A percentile compares a stretch with the other conserved stretches of the same genome.
Evolutionary conservation across 2,113 vertebrate genomes (phyloP).

Genomic region (Megaleporinus macrocephalus): DNA sequence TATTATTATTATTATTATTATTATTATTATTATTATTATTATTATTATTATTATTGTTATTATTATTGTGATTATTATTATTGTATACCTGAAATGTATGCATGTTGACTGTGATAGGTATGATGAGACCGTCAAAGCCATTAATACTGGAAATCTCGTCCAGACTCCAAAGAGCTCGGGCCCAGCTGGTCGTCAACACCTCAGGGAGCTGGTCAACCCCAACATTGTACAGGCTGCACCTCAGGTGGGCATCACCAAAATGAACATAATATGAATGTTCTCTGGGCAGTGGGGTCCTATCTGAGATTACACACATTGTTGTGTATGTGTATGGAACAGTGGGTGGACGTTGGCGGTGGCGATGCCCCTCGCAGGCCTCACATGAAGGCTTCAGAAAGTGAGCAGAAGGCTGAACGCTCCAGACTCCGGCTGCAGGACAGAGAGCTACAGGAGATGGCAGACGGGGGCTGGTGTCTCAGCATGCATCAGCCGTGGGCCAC

Average conservation of each 20-base stretch:
- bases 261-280: not conserved
- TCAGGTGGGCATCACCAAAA: slow-evolving; percentile 71
- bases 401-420: slow-evolving; percentile 65
- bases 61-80: no score
- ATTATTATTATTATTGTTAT: no score
- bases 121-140: slow-evolving; percentile 86
- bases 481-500: slow-evolving; percentile 98
- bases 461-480: slow-evolving; percentile 95
- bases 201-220: slow-evolving; percentile 88
- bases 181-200: slow-evolving; percentile 58
- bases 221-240: slow-evolving; percentile 85
- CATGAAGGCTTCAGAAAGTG: slow-evolving; percentile 28
- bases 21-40: no score
- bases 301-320: not conserved
- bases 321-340: slow-evolving; percentile 70
- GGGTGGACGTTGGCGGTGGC: slow-evolving; percentile 83
- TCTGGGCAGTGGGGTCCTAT: no score
- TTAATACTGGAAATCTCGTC: slow-evolving; percentile 73
- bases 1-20: no score
- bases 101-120: slow-evolving; percentile 74
- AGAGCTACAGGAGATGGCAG: slow-evolving; percentile 93
- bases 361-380: slow-evolving; percentile 61
- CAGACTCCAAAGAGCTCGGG: slow-evolving; percentile 59
- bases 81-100: not conserved
- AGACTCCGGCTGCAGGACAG: slow-evolving; percentile 89